Conservation (phyloP, 2,113 vertebrate species). For the Myotis brandtii region DNA sequence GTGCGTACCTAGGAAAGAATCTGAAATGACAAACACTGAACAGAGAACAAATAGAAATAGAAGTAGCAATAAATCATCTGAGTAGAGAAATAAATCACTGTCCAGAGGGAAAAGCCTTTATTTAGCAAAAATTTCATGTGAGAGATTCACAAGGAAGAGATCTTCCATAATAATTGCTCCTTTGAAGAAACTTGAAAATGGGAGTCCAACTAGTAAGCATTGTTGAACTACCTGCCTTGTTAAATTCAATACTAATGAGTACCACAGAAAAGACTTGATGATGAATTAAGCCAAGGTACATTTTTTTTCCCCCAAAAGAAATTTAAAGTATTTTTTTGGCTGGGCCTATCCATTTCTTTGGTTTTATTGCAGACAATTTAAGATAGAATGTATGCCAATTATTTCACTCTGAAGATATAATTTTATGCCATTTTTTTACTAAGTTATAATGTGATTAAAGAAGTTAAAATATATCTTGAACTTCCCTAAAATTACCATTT, state of each 20-base stretch:
- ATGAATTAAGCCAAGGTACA: neutral
- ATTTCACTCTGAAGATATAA: neutral
- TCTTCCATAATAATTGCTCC: neutral
- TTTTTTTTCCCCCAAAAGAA: neutral
- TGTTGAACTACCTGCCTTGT: neutral
- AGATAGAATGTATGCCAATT: neutral
- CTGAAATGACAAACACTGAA: neutral
- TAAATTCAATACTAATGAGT: neutral
- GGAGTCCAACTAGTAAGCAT: neutral
- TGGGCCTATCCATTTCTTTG: neutral
- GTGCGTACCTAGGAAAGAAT: neutral
- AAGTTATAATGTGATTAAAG: conserved; percentile 11
- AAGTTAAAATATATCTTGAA: neutral
- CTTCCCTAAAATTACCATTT: conserved; percentile 24
- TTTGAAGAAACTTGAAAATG: conserved; percentile 20
- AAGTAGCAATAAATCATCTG: neutral
- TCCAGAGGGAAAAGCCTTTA: neutral
- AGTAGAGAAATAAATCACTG: neutral
- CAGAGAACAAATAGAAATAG: neutral
- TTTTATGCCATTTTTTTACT: neutral
- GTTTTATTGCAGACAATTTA: conserved; percentile 24
- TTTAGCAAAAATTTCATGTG: neutral
- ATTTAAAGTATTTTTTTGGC: conserved; percentile 28
- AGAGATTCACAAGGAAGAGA: neutral
- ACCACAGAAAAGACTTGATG: neutral